These are phyloP conservation scores for Leptobrachium ailaonicum DNA, from an alignment of 2,113 vertebrate genomes.

Conservation along the genomic window DNA sequence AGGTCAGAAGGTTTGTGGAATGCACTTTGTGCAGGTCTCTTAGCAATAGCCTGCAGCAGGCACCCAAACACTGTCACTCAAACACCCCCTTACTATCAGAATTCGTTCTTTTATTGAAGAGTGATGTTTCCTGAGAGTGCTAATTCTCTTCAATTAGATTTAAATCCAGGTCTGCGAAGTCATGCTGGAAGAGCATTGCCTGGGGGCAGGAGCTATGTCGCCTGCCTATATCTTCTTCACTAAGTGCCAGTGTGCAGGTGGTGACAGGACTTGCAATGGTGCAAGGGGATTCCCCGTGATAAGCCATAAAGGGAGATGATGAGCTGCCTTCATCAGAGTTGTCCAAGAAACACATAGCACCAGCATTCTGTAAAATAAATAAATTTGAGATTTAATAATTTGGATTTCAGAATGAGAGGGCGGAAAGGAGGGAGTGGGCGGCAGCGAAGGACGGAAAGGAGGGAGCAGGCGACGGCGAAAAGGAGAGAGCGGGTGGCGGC, in stretches of 20 bases:
- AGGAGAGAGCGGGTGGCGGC: too few species aligned
- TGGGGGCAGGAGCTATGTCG: slow-evolving; percentile 60
- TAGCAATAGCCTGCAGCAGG: slow-evolving; percentile 27
- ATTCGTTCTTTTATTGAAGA: slow-evolving; percentile 13
- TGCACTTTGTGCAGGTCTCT: slow-evolving; percentile 41
- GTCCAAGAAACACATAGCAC: slow-evolving; percentile 67
- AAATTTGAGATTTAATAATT: neutral
- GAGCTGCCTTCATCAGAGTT: slow-evolving; percentile 62
- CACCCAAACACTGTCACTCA: slow-evolving; percentile 35
- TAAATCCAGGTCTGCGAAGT: slow-evolving; percentile 80
- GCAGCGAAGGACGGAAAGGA: too few species aligned
- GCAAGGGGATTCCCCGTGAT: slow-evolving; percentile 65
- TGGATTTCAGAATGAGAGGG: too few species aligned
- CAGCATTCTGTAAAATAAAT: slow-evolving; percentile 66
- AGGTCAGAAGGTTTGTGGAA: slow-evolving; percentile 41
- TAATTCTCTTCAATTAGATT: slow-evolving; percentile 83
- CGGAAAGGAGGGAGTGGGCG: too few species aligned
- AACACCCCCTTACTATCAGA: slow-evolving; percentile 26
- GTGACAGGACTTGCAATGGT: slow-evolving; percentile 71
- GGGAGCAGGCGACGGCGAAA: too few species aligned
- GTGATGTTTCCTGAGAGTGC: slow-evolving; percentile 58
- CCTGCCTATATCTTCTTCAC: slow-evolving; percentile 65
- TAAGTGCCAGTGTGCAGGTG: slow-evolving; percentile 76
- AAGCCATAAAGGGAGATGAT: slow-evolving; percentile 67
- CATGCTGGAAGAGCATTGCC: slow-evolving; percentile 79